A percentile compares a stretch with the other conserved stretches of the same genome.
phyloP scores from a whole-genome alignment of 2,113 vertebrate genomes.

The Corythornis vintsioides region DNA sequence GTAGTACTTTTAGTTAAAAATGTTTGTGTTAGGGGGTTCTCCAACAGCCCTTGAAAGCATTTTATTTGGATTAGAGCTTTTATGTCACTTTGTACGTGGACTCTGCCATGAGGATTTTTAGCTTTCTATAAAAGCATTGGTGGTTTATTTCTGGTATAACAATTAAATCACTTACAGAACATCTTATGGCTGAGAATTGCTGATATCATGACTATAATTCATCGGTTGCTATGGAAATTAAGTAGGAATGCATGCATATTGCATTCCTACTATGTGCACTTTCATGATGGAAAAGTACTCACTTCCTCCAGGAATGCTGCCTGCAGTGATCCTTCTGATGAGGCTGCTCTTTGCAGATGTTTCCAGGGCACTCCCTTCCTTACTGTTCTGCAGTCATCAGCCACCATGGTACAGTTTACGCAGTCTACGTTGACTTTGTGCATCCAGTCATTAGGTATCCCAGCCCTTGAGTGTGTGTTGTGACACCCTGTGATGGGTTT shows the following conservation, averaged over 20 bases:
- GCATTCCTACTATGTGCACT: not conserved
- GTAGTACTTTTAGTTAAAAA: not conserved
- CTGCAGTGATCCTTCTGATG: not conserved
- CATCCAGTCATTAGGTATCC: not conserved
- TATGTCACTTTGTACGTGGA: not conserved
- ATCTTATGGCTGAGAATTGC: constrained; percentile 7
- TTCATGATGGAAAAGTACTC: not conserved
- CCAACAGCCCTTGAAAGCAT: not conserved
- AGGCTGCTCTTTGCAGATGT: not conserved
- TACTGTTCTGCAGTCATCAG: not conserved
- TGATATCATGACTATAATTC: constrained; percentile 6
- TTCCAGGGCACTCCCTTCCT: not conserved
- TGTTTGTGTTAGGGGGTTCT: not conserved
- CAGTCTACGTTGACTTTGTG: not conserved
- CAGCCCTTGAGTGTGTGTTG: not conserved
- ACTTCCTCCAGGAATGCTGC: not conserved
- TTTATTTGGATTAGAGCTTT: not conserved
- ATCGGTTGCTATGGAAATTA: constrained; percentile 52
- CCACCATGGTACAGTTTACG: not conserved
- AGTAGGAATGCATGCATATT: constrained; percentile 33
- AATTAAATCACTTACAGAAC: constrained; percentile 25
- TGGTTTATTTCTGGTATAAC: constrained; percentile 12
- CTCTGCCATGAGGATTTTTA: not conserved
- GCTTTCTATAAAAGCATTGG: not conserved
- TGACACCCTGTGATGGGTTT: not conserved